Evolutionary conservation across 2,797 vertebrate genomes (phyloP).

Genomic region (Toxotes lorentzi): DNA sequence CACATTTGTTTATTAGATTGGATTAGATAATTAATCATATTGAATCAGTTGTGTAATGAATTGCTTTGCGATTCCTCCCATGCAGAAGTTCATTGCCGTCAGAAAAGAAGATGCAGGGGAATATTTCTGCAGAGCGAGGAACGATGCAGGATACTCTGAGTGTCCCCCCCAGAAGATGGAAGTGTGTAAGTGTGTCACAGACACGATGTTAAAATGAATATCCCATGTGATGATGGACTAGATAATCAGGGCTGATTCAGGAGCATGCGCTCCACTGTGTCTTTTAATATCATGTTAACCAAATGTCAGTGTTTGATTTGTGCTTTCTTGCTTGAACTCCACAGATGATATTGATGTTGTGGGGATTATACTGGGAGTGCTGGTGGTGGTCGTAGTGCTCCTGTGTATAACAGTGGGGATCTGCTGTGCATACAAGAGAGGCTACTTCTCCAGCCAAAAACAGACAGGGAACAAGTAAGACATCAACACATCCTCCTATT

Average conservation of each 20-base stretch:
- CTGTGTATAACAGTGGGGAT: slow-evolving; percentile 92
- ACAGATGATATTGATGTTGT: slow-evolving; percentile 94
- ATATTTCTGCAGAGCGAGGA: slow-evolving; percentile 94
- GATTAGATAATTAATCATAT: background rate
- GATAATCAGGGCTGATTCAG: background rate
- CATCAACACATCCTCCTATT: background rate
- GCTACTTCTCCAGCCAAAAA: slow-evolving; percentile 91
- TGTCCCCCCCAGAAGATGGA: slow-evolving; percentile 93
- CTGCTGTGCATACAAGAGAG: slow-evolving; percentile 95
- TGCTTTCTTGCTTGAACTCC: slow-evolving; percentile 20
- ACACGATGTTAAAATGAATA: accelerated
- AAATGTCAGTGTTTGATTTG: background rate
- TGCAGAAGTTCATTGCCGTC: slow-evolving; percentile 91
- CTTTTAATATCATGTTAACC: background rate
- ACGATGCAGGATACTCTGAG: slow-evolving; percentile 90
- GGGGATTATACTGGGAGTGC: slow-evolving; percentile 92
- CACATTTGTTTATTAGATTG: too few relatives aligned
- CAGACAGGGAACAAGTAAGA: slow-evolving; percentile 92
- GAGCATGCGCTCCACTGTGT: background rate
- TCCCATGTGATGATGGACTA: background rate
- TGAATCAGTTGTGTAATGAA: background rate
- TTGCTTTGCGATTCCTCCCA: slow-evolving; percentile 16
- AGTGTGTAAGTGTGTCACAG: slow-evolving; percentile 92
- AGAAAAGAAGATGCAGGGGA: slow-evolving; percentile 93
- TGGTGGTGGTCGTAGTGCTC: slow-evolving; percentile 93